Conservation (phyloP, 2,888 invertebrate genomes). For the Apantesis nais region DNA sequence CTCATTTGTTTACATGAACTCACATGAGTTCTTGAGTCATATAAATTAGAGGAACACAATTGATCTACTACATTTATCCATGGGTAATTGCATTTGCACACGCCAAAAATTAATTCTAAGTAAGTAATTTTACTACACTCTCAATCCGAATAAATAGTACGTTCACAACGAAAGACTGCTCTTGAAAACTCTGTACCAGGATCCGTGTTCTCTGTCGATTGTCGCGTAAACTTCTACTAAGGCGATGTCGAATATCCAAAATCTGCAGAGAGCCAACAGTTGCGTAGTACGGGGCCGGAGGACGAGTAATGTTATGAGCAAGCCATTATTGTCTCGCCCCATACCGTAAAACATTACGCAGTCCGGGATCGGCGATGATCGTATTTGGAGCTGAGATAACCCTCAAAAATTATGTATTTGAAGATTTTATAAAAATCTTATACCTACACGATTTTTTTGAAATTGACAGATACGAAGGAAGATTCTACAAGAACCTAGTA, state of each 20-base stretch:
- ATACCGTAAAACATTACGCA: conserved; percentile 86
- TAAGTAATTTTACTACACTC: conserved; percentile 65
- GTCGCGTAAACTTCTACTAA: conserved; percentile 43
- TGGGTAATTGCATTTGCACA: conserved; percentile 58
- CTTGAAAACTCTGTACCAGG: conserved; percentile 68
- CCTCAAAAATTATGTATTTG: conserved; percentile 18
- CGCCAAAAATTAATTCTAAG: conserved; percentile 61
- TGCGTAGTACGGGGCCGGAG: conserved; percentile 73
- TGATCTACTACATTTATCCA: conserved; percentile 42
- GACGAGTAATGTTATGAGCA: conserved; percentile 86
- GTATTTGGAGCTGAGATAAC: conserved; percentile 74
- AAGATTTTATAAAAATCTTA: conserved; percentile 12
- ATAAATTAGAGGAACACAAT: conserved; percentile 34
- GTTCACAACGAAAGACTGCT: conserved; percentile 64
- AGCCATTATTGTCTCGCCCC: conserved; percentile 86
- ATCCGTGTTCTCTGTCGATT: conserved; percentile 31
- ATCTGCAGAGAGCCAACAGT: conserved; percentile 63
- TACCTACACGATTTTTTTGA: neutral
- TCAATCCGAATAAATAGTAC: conserved; percentile 69
- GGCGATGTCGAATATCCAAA: conserved; percentile 52
- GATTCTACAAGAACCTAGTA: neutral
- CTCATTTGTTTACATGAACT: conserved; percentile 1
- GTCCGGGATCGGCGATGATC: conserved; percentile 69
- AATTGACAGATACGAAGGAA: neutral
- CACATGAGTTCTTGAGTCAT: conserved; percentile 28